phyloP scores from a whole-genome alignment of 2,888 invertebrate genomes.

The Platerodrilus igneus region DNA sequence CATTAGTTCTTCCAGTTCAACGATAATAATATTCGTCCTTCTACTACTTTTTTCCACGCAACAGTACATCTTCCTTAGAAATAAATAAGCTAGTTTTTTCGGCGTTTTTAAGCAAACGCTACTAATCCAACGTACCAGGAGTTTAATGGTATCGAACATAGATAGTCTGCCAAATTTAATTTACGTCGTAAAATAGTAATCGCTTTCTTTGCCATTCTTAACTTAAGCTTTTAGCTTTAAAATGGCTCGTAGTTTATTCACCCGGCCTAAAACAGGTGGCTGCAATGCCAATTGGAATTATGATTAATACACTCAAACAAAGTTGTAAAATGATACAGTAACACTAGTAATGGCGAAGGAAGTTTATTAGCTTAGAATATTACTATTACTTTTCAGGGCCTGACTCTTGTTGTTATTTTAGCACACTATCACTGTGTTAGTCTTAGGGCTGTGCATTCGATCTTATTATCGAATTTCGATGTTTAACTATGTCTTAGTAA shows the following conservation, averaged over 20 bases:
- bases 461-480: slow-evolving; percentile 26
- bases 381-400: slow-evolving; percentile 37
- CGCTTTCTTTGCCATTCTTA: slow-evolving; percentile 38
- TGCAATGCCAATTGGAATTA: slow-evolving; percentile 46
- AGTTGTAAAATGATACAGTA: too few species aligned
- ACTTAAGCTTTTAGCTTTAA: slow-evolving; percentile 24
- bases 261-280: slow-evolving; percentile 39
- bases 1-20: too few species aligned
- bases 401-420: slow-evolving; percentile 28
- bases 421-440: slow-evolving; percentile 31
- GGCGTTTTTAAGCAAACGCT: slow-evolving; percentile 16
- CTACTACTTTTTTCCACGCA: slow-evolving; percentile 22
- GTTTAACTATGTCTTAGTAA: too few species aligned
- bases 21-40: slow-evolving; percentile 23
- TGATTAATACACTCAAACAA: too few species aligned
- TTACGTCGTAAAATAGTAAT: too few species aligned
- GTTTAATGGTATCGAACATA: too few species aligned
- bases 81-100: slow-evolving; percentile 17
- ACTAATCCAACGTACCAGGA: too few species aligned
- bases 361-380: slow-evolving; percentile 36
- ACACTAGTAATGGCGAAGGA: slow-evolving; percentile 25
- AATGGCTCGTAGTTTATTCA: slow-evolving; percentile 28
- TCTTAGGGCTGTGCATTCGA: slow-evolving; percentile 35
- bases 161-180: too few species aligned
- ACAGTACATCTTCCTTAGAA: slow-evolving; percentile 21